These are phyloP conservation scores for Diuraphis noxia DNA, from an alignment of 1,140 invertebrate species.

Conservation along the genomic window DNA sequence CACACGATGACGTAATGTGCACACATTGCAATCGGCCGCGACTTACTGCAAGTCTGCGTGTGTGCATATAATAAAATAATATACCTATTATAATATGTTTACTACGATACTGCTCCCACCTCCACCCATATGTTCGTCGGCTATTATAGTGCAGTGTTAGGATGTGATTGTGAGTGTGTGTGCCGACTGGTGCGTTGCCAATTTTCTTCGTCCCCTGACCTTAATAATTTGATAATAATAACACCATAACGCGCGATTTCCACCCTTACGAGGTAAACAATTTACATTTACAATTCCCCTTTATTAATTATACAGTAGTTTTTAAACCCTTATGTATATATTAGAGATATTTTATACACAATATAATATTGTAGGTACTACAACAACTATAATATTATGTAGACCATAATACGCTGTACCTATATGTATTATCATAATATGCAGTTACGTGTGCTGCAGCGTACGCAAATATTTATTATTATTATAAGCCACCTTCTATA, in stretches of 20 bases:
- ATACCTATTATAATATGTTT: neutral
- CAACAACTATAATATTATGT: too few species aligned
- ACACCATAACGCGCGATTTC: neutral
- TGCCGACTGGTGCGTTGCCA: neutral
- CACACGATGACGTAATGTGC: neutral
- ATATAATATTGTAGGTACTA: neutral
- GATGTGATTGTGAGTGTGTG: neutral
- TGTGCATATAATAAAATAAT: neutral
- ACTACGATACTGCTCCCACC: neutral
- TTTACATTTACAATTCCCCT: neutral
- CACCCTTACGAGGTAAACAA: neutral
- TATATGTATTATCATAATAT: neutral
- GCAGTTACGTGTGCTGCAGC: neutral
- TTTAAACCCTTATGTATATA: neutral
- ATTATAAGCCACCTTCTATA: neutral
- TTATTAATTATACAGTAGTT: neutral
- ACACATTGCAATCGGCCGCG: neutral
- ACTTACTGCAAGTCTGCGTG: neutral
- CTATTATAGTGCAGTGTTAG: neutral
- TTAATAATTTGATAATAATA: neutral
- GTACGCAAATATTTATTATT: neutral
- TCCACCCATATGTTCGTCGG: neutral
- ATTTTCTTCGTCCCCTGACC: neutral
- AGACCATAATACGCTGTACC: too few species aligned
- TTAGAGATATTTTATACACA: neutral